A percentile compares a stretch with the other conserved stretches of the same genome.
phyloP scores from a whole-genome alignment of 2,888 invertebrate genomes.

The Acronicta psi region DNA sequence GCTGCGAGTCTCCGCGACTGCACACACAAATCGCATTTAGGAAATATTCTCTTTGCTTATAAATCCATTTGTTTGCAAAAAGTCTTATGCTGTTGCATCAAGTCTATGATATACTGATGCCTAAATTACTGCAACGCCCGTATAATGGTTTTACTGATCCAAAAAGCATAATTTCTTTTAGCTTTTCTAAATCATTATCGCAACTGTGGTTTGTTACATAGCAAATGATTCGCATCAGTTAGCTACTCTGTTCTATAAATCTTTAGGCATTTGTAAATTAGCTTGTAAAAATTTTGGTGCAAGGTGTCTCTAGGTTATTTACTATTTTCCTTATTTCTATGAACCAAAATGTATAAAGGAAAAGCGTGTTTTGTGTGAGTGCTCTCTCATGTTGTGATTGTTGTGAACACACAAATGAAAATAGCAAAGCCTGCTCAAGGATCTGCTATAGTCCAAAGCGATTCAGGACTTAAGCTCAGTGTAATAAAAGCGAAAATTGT shows the following conservation, averaged over 20 bases:
- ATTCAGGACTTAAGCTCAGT: slow-evolving; percentile 72
- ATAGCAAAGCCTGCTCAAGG: slow-evolving; percentile 51
- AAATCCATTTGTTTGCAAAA: slow-evolving; percentile 1
- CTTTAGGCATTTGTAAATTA: slow-evolving; percentile 19
- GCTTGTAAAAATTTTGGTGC: slow-evolving; percentile 37
- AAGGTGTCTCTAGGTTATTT: slow-evolving; percentile 50
- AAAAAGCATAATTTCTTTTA: slow-evolving; percentile 30
- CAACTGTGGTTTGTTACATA: slow-evolving; percentile 13
- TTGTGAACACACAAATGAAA: slow-evolving; percentile 51
- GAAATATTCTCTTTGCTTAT: slow-evolving; percentile 11
- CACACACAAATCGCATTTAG: slow-evolving; percentile 60
- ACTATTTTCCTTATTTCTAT: slow-evolving; percentile 44
- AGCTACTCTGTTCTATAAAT: slow-evolving; percentile 20
- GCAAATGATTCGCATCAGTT: slow-evolving; percentile 19
- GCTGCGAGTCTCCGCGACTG: slow-evolving; percentile 93
- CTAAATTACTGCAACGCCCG: slow-evolving; percentile 19
- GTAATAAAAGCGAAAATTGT: slow-evolving; percentile 77
- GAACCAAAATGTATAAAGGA: slow-evolving; percentile 47
- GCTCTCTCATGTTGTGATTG: slow-evolving; percentile 51
- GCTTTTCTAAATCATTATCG: slow-evolving; percentile 20
- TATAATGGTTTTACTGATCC: slow-evolving; percentile 19
- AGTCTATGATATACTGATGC: slow-evolving; percentile 8
- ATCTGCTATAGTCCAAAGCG: slow-evolving; percentile 66
- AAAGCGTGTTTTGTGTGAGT: slow-evolving; percentile 59
- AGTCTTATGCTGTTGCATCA: slow-evolving; percentile 14